Conservation (phyloP, 2,888 invertebrate genomes). For the Cataglyphis livida region DNA sequence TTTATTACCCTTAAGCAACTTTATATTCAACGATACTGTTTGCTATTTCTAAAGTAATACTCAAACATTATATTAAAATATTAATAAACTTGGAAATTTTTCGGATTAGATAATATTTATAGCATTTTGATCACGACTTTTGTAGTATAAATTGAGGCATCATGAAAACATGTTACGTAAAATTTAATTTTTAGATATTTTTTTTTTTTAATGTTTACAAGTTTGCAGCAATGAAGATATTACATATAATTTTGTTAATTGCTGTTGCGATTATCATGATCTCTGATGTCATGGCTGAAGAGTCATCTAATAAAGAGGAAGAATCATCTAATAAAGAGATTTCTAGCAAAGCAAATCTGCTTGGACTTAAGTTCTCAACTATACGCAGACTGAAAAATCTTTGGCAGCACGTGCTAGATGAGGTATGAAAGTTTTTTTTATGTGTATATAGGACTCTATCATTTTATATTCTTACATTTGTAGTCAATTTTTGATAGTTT, state of each 20-base stretch:
- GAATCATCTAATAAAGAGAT: too few species aligned
- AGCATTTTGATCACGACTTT: neutral
- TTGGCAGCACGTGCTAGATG: neutral
- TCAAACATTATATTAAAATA: neutral
- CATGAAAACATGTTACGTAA: neutral
- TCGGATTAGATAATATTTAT: neutral
- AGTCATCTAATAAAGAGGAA: too few species aligned
- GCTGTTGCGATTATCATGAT: neutral
- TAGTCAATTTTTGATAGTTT: neutral
- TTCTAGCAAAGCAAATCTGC: too few species aligned
- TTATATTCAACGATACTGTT: neutral
- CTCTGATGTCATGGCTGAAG: neutral
- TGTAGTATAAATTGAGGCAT: neutral
- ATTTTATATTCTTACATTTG: neutral
- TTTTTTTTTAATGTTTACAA: neutral
- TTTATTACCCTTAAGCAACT: conserved; percentile 1
- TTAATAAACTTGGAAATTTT: neutral
- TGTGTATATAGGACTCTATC: neutral
- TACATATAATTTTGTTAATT: neutral
- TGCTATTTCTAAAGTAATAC: neutral
- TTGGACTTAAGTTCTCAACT: too few species aligned
- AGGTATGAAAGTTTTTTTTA: neutral
- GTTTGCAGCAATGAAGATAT: neutral
- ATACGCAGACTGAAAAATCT: neutral
- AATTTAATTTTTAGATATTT: neutral